Conservation (phyloP, 2,888 invertebrate genomes). For the Ommatoiulus sabulosus region DNA sequence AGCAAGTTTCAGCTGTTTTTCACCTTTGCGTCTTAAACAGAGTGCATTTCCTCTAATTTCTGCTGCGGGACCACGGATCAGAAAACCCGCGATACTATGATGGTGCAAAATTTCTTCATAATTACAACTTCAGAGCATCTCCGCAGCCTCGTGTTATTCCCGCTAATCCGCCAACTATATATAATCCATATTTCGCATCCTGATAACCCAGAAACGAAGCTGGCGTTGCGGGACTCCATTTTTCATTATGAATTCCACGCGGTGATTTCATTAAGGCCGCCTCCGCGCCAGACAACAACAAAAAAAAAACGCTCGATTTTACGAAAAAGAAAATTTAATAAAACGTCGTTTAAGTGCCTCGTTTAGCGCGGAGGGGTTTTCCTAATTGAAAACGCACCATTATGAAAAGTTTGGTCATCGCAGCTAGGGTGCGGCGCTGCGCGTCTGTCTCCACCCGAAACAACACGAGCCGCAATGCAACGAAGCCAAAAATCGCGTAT, state of each 20-base stretch:
- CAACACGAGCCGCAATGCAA: neutral
- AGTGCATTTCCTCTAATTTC: too few species aligned
- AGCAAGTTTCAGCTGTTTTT: too few species aligned
- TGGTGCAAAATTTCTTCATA: too few species aligned
- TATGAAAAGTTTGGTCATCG: neutral
- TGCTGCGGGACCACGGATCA: too few species aligned
- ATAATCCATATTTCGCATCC: neutral
- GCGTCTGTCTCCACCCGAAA: neutral
- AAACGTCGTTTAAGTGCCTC: neutral
- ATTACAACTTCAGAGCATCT: neutral
- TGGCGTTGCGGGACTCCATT: neutral
- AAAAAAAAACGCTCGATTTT: neutral
- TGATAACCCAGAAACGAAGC: neutral
- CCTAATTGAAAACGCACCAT: neutral
- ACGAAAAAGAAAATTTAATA: neutral
- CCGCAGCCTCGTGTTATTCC: neutral
- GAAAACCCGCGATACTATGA: too few species aligned
- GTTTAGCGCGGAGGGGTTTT: neutral
- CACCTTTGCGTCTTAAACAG: too few species aligned
- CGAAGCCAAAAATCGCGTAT: neutral
- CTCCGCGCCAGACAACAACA: neutral
- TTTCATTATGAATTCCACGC: conserved; percentile 15
- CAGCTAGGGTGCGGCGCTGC: neutral
- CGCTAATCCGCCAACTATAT: neutral
- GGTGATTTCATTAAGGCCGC: neutral